Conservation (phyloP, 2,888 invertebrate species). For the Abrostola triplasia region DNA sequence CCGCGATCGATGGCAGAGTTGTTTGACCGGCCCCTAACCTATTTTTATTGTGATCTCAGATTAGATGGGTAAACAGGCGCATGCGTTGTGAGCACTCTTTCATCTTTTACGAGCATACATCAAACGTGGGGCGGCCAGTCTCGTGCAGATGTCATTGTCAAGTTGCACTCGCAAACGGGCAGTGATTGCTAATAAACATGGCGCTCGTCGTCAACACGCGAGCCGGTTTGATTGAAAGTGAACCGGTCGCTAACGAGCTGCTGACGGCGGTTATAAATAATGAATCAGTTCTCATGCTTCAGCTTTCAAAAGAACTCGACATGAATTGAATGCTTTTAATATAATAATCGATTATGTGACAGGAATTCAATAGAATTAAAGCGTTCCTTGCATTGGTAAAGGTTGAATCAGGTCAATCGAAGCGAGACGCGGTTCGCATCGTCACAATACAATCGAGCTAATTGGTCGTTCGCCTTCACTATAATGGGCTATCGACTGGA, state of each 20-base stretch:
- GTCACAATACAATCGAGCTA: slow-evolving; percentile 67
- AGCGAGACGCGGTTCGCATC: slow-evolving; percentile 61
- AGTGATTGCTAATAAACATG: slow-evolving; percentile 40
- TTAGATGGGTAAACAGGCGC: slow-evolving; percentile 72
- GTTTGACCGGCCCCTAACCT: slow-evolving; percentile 76
- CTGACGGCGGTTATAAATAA: slow-evolving; percentile 51
- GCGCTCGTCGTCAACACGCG: slow-evolving; percentile 29
- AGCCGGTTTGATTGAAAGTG: slow-evolving; percentile 57
- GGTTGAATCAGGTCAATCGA: slow-evolving; percentile 71
- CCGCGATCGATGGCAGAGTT: slow-evolving; percentile 72
- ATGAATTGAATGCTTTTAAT: slow-evolving; percentile 27
- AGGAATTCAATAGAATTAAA: slow-evolving; percentile 58
- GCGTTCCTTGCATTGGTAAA: slow-evolving; percentile 50
- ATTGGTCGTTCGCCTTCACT: slow-evolving; percentile 66
- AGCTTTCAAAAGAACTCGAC: slow-evolving; percentile 38
- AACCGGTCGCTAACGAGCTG: slow-evolving; percentile 43
- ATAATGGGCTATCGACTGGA: slow-evolving; percentile 55
- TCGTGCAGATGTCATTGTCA: slow-evolving; percentile 49
- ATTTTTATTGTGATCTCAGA: slow-evolving; percentile 77
- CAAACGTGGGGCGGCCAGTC: slow-evolving; percentile 41
- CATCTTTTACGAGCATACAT: slow-evolving; percentile 61
- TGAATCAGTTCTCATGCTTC: slow-evolving; percentile 49
- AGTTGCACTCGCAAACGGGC: slow-evolving; percentile 24
- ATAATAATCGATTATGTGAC: slow-evolving; percentile 56
- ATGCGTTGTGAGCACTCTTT: slow-evolving; percentile 61